These are phyloP conservation scores for Graphium colonna DNA, from an alignment of 2,888 invertebrate genomes.

Conservation along the genomic window DNA sequence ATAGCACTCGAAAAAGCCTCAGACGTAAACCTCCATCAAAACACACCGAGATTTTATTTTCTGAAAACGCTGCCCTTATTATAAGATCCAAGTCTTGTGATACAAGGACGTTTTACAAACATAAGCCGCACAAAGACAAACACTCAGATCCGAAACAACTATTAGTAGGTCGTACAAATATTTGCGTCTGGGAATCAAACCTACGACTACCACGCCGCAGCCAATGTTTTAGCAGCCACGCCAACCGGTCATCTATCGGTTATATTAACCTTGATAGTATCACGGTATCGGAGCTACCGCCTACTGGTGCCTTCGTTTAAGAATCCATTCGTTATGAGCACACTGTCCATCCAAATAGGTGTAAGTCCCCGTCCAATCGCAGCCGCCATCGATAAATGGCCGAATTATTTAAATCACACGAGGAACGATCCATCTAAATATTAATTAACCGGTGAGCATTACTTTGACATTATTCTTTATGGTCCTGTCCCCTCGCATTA, in stretches of 20 bases:
- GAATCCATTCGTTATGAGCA: conserved; percentile 24
- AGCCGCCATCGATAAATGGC: conserved; percentile 54
- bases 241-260: no score
- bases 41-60: no score
- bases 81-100: no score
- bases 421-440: conserved; percentile 13
- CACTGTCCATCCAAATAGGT: conserved; percentile 28
- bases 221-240: no score
- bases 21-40: not conserved
- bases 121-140: no score
- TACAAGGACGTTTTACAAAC: no score
- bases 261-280: not conserved
- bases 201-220: no score
- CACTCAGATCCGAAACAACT: no score
- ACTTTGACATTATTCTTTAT: conserved; percentile 7
- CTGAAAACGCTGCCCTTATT: no score
- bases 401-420: conserved; percentile 59
- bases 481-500: conserved; percentile 4
- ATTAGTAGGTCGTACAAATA: no score
- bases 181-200: no score
- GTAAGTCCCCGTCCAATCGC: conserved; percentile 49
- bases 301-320: conserved; percentile 18
- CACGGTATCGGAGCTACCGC: not conserved
- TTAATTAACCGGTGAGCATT: conserved; percentile 7
- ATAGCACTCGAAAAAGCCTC: not conserved